Evolutionary conservation across 2,888 invertebrate genomes (phyloP), one percentile per base, ranked within the genome.

Genomic region (Calameuta idolon): DNA sequence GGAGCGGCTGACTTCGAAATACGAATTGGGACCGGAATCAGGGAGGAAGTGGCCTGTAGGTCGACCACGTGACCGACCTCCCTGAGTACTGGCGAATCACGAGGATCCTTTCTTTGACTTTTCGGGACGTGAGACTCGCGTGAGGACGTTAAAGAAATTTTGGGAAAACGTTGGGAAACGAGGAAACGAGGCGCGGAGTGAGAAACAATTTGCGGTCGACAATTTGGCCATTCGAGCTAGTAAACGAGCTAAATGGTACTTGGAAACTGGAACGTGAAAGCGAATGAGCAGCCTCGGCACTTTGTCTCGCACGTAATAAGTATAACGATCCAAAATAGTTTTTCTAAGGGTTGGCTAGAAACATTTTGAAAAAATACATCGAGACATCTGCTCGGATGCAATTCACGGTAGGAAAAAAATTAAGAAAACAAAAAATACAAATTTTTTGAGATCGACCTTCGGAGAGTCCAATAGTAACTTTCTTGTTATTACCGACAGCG

Each of bases 161-260:
- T 55, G 23, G 2, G 9, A 23, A 55, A 5, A 55, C 55, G 55
- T 55, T 55, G 23, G 55, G 55, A 55, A 55, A 55, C 40, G 40
- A 40, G 40, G 40, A 40, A 40, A 40, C 55, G 55, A 23, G 31
- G 33, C 15, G 33, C 71, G 71, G 71, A 34, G 31, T 34, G 71
- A 71, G 34, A 71, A 71, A 71, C 71, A 71, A 71, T 71, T 71
- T 71, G 71, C 71, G 71, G 71, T 71, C 71, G 34, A 31, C 71
- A 71, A 71, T 71, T 71, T 71, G 71, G 71, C 12, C 71, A 71
- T 34, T 34, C 31, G 71, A 71, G 33, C 71, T 9, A 23, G 71
- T 71, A 71, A 71, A 71, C 71, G 71, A 71, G 23, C 71, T 71
- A 71, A 71, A 71, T 71, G 71, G 71, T 71, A 71, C 71, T 71